Percentiles rank a stretch among this genome's conserved stretches.
These are phyloP conservation scores for Gnathonemus echidnorhynchus DNA, from an alignment of 2,113 vertebrate genomes.

Conservation along the genomic window DNA sequence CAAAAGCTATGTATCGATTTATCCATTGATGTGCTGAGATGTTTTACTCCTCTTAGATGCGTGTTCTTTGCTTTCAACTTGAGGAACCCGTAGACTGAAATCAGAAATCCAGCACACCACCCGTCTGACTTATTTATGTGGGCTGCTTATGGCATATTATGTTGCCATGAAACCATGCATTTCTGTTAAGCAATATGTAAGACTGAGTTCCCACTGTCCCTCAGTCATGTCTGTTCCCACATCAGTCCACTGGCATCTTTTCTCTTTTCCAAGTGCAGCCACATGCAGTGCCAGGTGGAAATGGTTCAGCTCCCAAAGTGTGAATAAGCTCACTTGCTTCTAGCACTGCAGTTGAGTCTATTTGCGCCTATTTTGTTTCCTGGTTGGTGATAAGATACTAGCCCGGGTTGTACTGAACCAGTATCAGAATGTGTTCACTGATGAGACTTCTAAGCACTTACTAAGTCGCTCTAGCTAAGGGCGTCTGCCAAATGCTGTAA, in stretches of 20 bases:
- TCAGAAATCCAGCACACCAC: neutral
- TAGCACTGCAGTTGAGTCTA: neutral
- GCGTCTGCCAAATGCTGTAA: neutral
- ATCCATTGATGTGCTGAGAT: slow-evolving; percentile 1
- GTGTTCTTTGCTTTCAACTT: neutral
- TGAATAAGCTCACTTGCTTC: neutral
- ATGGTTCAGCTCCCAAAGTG: neutral
- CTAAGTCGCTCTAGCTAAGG: no score
- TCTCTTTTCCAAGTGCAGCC: neutral
- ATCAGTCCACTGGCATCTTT: neutral
- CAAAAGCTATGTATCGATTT: neutral
- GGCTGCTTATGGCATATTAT: neutral
- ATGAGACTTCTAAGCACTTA: no score
- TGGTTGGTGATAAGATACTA: neutral
- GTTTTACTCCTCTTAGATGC: neutral
- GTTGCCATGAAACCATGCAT: neutral
- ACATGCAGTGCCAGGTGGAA: neutral
- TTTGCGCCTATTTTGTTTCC: neutral
- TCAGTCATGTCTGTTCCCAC: neutral
- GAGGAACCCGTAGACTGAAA: neutral
- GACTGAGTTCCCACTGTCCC: neutral
- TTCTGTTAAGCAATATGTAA: neutral
- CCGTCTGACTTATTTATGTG: neutral
- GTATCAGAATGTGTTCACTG: no score
- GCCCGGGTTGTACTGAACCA: no score